Percentiles rank a stretch among this genome's conserved stretches.
Conservation (phyloP, 2,113 vertebrate species). For the Cololabis saira region DNA sequence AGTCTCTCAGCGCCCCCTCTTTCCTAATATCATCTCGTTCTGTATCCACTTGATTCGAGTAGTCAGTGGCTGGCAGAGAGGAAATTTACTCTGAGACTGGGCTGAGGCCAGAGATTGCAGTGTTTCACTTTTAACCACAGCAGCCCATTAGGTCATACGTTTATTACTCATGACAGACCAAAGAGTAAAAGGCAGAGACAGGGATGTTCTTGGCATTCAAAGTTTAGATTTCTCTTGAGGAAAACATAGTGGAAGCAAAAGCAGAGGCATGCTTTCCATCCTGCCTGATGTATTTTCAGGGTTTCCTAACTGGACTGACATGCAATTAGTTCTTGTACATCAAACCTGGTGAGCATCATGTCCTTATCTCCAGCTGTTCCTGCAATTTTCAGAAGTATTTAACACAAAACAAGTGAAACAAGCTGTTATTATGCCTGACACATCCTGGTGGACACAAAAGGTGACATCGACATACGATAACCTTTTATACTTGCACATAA, state of each 20-base stretch:
- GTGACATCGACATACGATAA: not conserved
- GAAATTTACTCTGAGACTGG: constrained; percentile 53
- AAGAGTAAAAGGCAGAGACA: constrained; percentile 9
- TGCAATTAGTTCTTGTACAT: not conserved
- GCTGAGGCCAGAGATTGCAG: constrained; percentile 44
- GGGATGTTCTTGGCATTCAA: constrained; percentile 17
- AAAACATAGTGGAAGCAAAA: constrained; percentile 5
- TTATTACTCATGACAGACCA: constrained; percentile 44
- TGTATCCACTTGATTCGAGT: constrained; percentile 54
- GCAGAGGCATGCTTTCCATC: not conserved
- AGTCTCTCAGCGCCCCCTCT: constrained; percentile 65
- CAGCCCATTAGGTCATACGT: constrained; percentile 53
- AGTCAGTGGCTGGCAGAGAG: constrained; percentile 43
- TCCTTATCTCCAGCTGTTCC: not conserved
- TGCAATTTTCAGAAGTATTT: too few species aligned
- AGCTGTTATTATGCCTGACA: not conserved
- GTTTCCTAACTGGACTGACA: not conserved
- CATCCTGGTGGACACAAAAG: not conserved
- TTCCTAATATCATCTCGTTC: constrained; percentile 54
- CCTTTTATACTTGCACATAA: not conserved
- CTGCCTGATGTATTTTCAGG: not conserved
- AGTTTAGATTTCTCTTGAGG: constrained; percentile 8
- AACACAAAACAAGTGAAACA: not conserved
- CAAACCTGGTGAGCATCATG: not conserved
- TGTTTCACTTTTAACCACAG: constrained; percentile 42